Conservation (phyloP, 2,888 invertebrate species). For the Eudemis profundana region DNA sequence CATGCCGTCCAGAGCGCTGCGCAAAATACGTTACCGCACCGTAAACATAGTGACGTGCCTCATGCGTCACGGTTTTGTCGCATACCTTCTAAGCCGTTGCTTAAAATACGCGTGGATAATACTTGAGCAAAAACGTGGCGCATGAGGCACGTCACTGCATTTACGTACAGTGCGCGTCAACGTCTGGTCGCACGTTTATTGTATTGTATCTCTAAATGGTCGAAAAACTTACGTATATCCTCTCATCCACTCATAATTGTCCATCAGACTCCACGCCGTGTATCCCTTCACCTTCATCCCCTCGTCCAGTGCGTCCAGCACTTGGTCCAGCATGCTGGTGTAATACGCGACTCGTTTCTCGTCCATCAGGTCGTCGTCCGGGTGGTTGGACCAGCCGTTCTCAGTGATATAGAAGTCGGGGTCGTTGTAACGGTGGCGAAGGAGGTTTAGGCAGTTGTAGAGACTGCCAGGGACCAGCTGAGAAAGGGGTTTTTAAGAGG, state of each 20-base stretch:
- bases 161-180: too few relatives aligned
- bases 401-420: conserved; percentile 86
- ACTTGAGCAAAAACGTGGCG: too few relatives aligned
- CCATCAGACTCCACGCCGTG: conserved; percentile 87
- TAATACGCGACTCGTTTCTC: conserved; percentile 73
- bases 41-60: too few relatives aligned
- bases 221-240: conserved; percentile 83
- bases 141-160: too few relatives aligned
- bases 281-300: conserved; percentile 81
- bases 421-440: conserved; percentile 76
- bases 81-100: too few relatives aligned
- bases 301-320: conserved; percentile 73
- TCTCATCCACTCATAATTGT: conserved; percentile 87
- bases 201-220: too few relatives aligned
- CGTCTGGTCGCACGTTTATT: too few relatives aligned
- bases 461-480: conserved; percentile 86
- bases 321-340: conserved; percentile 71
- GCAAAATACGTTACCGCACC: too few relatives aligned
- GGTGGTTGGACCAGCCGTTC: conserved; percentile 81
- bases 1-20: too few relatives aligned
- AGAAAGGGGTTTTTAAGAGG: too few relatives aligned
- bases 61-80: too few relatives aligned
- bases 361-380: conserved; percentile 68
- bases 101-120: too few relatives aligned
- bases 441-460: conserved; percentile 78